These are phyloP conservation scores for Pagrus major DNA, from an alignment of 2,113 vertebrate genomes.

Conservation along the genomic window DNA sequence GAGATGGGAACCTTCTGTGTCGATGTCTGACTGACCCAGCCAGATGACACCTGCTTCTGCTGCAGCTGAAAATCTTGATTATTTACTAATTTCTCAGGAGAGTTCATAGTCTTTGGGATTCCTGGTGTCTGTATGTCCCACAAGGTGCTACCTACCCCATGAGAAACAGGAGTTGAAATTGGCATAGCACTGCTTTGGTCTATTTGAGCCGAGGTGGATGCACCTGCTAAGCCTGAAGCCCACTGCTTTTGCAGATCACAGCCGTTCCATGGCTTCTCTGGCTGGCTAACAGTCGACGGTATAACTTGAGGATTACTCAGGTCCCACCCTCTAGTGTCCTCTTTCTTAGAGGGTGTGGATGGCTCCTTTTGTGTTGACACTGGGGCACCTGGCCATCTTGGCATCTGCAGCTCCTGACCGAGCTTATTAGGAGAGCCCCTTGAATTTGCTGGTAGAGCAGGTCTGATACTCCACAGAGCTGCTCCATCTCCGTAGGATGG, in stretches of 20 bases:
- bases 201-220: constrained; percentile 65
- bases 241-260: constrained; percentile 70
- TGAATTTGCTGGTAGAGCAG: constrained; percentile 46
- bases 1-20: constrained; percentile 77
- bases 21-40: constrained; percentile 67
- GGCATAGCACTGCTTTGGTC: constrained; percentile 72
- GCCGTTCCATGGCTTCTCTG: constrained; percentile 71
- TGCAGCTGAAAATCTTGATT: constrained; percentile 74
- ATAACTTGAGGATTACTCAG: constrained; percentile 60
- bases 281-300: constrained; percentile 64
- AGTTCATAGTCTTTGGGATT: constrained; percentile 69
- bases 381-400: constrained; percentile 48
- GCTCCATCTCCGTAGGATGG: constrained; percentile 69
- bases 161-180: constrained; percentile 62
- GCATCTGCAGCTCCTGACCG: constrained; percentile 64
- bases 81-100: constrained; percentile 70
- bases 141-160: constrained; percentile 67
- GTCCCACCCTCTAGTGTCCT: constrained; percentile 64
- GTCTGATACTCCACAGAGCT: constrained; percentile 72
- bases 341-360: constrained; percentile 60
- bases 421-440: constrained; percentile 64
- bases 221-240: constrained; percentile 61
- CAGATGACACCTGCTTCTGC: constrained; percentile 71
- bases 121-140: constrained; percentile 76
- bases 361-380: constrained; percentile 60